Base-by-base conservation (phyloP, 1,140 invertebrate species). In the Probaryconus sp. region DNA sequence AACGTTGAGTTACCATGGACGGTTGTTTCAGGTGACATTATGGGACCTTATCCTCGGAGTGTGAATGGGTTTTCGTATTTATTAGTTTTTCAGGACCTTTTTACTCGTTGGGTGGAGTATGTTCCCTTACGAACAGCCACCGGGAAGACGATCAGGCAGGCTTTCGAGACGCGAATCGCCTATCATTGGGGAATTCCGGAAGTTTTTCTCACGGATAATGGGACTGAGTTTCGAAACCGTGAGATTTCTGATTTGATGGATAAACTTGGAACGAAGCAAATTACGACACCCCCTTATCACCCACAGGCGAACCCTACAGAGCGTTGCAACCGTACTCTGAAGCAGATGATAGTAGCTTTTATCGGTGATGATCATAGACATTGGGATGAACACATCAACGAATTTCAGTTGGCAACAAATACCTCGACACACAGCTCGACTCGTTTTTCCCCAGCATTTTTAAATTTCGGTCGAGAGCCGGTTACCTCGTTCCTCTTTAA, bases 291-390 rank as follows among this genome's bases (percentile, higher is more conserved):
- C 5, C 65, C 70, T n/a, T 88, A 89, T 60, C 79, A 80, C n/a
- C 86, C 86, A 0, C 83, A 87, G 42, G 76, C 80, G 2, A 88
- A 88, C 38, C 78, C 76, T 0, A 80, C 81, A 0, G 85, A 89
- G 58, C 35, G 86, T 1, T 77, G 81, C 3, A 89, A 89, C 56
- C 72, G 77, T 37, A 81, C 80, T 0, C 56, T 87, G 3, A 82
- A 85, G 5, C 81, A 78, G 1, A 80, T 84, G 75, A 67, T 88
- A 5, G 43, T 76, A 0, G 56, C 78, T 1, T 87, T 76, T 7
- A 78, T 88, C 0, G 55, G 73, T 4, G 43, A 79, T 0, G 68
- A 86, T 21, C 85, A 89, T 45, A n/a, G 21, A 0, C 37, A 40
- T 1, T 88, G 84, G 85, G 68, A 80, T 30, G 45, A 67, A 9